A percentile compares a stretch with the other conserved stretches of the same genome.
Evolutionary conservation across 2,113 vertebrate species (phyloP).

Genomic region (Phoxinus phoxinus): DNA sequence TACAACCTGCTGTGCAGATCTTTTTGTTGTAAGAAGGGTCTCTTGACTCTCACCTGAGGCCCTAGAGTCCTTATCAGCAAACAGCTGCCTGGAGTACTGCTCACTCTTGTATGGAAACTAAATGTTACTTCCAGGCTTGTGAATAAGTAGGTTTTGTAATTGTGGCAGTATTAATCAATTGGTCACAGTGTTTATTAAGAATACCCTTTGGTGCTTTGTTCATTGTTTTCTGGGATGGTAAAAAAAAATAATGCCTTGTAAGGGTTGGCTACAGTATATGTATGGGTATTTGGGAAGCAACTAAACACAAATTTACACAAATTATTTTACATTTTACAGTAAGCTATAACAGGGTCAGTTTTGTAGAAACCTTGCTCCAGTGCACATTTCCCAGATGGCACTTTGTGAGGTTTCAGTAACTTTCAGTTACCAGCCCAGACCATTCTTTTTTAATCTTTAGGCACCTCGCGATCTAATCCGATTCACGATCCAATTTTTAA

Average conservation of each 20-base stretch:
- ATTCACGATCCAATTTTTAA: too few relatives aligned
- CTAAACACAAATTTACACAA: neutral
- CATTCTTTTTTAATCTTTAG: neutral
- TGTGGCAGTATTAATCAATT: conserved; percentile 11
- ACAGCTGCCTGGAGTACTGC: neutral
- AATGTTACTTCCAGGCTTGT: conserved; percentile 12
- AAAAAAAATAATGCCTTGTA: neutral
- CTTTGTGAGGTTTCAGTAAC: conserved; percentile 7
- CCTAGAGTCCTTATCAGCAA: conserved; percentile 28
- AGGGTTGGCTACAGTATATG: neutral
- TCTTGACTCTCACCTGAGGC: conserved; percentile 48
- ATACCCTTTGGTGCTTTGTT: conserved; percentile 2
- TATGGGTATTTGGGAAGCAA: neutral
- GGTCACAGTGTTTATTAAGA: neutral
- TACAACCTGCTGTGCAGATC: conserved; percentile 57
- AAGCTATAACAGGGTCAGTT: neutral
- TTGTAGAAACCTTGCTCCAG: neutral
- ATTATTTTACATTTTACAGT: too few relatives aligned
- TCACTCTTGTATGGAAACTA: conserved; percentile 5
- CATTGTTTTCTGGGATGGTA: conserved; percentile 10
- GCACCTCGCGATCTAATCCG: too few relatives aligned
- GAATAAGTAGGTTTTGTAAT: neutral
- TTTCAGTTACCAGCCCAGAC: neutral
- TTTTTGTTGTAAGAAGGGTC: conserved; percentile 56
- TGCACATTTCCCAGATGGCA: neutral